Evolutionary conservation across 2,888 invertebrate genomes (phyloP).

Genomic region (Xestia xanthographa): DNA sequence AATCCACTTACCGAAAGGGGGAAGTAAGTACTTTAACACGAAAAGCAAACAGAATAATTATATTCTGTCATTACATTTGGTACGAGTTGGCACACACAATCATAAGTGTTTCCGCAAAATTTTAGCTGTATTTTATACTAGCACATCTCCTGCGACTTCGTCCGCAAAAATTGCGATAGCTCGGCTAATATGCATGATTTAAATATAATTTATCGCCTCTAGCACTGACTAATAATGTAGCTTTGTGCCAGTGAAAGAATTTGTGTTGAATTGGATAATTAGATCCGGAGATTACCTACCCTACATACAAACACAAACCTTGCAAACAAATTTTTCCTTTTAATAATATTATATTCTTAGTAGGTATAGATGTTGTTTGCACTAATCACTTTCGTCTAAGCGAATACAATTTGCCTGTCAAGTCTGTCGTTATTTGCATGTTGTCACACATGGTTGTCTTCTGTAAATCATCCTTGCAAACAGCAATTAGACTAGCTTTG

Average conservation of each 20-base stretch:
- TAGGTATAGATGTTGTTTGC: neutral
- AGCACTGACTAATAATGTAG: too few relatives aligned
- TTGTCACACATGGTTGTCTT: conserved; percentile 21
- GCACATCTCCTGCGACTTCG: too few relatives aligned
- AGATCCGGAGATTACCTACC: too few relatives aligned
- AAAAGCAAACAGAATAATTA: conserved; percentile 34
- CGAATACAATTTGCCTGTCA: conserved; percentile 22
- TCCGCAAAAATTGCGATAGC: too few relatives aligned
- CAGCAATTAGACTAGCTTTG: conserved; percentile 30
- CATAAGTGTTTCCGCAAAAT: conserved; percentile 16
- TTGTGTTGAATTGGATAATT: too few relatives aligned
- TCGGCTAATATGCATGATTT: too few relatives aligned
- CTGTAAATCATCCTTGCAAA: conserved; percentile 24
- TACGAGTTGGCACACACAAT: neutral
- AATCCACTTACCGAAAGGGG: conserved; percentile 29
- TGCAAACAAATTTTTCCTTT: too few relatives aligned
- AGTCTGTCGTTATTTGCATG: conserved; percentile 33
- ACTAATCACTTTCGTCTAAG: conserved; percentile 22
- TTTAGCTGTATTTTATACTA: neutral
- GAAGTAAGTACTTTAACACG: conserved; percentile 39
- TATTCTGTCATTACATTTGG: conserved; percentile 4
- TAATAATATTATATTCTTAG: too few relatives aligned
- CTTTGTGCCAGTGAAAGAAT: too few relatives aligned
- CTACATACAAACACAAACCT: too few relatives aligned
- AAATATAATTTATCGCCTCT: too few relatives aligned